Percentiles rank a stretch among this genome's conserved stretches.
phyloP scores from a whole-genome alignment of 92 coral and sea anemone genomes.

The Bergia puertoricense region DNA sequence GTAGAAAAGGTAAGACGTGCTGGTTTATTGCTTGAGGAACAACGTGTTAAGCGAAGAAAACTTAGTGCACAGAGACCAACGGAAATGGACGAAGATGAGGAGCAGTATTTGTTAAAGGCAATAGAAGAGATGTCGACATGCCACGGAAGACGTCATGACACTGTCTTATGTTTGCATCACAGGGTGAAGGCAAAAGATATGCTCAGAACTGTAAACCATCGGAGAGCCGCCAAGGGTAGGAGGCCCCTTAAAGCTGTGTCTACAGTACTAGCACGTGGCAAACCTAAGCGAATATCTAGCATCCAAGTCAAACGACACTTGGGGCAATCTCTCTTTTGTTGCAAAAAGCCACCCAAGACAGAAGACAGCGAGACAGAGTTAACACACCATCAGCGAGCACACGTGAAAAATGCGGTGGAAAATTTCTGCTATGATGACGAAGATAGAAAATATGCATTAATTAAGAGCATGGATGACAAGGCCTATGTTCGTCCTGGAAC shows the following conservation, averaged over 20 bases:
- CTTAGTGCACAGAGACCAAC: constrained; percentile 57
- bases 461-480: constrained; percentile 58
- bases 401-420: constrained; percentile 57
- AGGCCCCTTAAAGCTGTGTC: constrained; percentile 50
- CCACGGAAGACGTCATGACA: constrained; percentile 69
- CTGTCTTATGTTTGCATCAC: constrained; percentile 60
- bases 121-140: constrained; percentile 62
- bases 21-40: constrained; percentile 42
- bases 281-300: constrained; percentile 57
- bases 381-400: constrained; percentile 64
- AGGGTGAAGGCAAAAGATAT: constrained; percentile 62
- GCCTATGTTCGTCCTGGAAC: constrained; percentile 62
- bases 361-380: constrained; percentile 59
- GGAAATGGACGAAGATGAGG: constrained; percentile 62
- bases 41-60: constrained; percentile 59
- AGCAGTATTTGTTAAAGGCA: constrained; percentile 50
- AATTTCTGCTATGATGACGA: constrained; percentile 48
- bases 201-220: constrained; percentile 57
- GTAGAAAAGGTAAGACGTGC: constrained; percentile 51
- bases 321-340: constrained; percentile 64
- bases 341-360: constrained; percentile 63
- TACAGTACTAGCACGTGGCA: constrained; percentile 57
- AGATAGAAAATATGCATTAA: constrained; percentile 51
- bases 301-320: constrained; percentile 66
- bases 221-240: constrained; percentile 49